A percentile compares a stretch with the other conserved stretches of the same genome.
phyloP scores from a whole-genome alignment of 2,113 vertebrate species.

The Dermatemys mawii region DNA sequence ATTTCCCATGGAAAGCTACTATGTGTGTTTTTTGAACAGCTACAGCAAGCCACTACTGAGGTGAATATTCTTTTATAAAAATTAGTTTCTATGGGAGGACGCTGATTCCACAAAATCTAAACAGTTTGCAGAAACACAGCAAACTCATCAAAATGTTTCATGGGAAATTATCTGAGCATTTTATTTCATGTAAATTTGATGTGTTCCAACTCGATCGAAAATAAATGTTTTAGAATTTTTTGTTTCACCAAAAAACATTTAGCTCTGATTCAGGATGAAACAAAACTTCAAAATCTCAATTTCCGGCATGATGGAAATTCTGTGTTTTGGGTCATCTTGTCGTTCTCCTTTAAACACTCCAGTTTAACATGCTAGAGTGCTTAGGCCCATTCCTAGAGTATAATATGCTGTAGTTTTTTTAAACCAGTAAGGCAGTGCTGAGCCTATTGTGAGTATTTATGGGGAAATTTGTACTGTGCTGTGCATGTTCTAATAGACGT shows the following conservation, averaged over 20 bases:
- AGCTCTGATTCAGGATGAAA: not conserved
- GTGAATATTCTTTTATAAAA: accelerated
- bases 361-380: not conserved
- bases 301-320: not conserved
- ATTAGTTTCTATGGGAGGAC: not conserved
- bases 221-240: not conserved
- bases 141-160: not conserved
- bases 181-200: not conserved
- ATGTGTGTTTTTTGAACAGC: not conserved
- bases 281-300: not conserved
- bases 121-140: not conserved
- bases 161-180: not conserved
- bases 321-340: not conserved
- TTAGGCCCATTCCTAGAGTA: not conserved
- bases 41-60: accelerated
- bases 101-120: not conserved
- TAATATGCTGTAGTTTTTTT: accelerated
- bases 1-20: not conserved
- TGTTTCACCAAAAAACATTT: not conserved
- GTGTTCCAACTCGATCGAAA: not conserved
- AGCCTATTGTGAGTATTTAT: accelerated
- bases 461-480: accelerated
- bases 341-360: not conserved
- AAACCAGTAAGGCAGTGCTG: not conserved
- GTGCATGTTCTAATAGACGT: not conserved